A percentile compares a stretch with the other conserved stretches of the same genome.
Conservation (phyloP, 2,113 vertebrate species). For the Montifringilla adamsi region DNA sequence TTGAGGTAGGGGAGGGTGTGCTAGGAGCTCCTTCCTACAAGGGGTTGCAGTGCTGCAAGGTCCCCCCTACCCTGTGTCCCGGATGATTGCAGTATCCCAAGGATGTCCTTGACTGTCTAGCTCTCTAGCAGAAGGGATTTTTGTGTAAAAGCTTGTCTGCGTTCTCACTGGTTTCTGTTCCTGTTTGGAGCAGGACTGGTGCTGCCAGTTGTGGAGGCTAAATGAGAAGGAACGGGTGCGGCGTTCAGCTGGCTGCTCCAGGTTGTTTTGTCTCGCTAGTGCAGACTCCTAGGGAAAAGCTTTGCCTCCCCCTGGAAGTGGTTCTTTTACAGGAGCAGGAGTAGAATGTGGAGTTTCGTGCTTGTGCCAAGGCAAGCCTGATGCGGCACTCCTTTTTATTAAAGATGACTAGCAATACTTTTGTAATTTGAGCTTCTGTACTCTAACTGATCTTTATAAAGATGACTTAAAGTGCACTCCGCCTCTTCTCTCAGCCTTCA, state of each 20-base stretch:
- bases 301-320: not conserved
- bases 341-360: not conserved
- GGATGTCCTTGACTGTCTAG: not conserved
- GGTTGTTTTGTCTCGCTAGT: conserved; percentile 16
- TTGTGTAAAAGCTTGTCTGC: not conserved
- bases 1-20: not conserved
- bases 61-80: not conserved
- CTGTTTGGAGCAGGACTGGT: not conserved
- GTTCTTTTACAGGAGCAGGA: not conserved
- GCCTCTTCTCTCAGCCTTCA: not conserved
- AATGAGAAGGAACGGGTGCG: not conserved
- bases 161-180: not conserved
- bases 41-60: not conserved
- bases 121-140: not conserved
- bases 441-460: not conserved
- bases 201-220: not conserved
- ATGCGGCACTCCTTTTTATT: not conserved
- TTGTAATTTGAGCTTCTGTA: not conserved
- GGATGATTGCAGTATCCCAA: not conserved
- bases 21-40: fast-evolving
- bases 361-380: not conserved
- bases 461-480: not conserved
- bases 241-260: not conserved
- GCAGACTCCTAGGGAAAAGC: not conserved
- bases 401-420: not conserved